Conservation (phyloP, 2,888 invertebrate species). For the Eumacrocentrus americanus region DNA sequence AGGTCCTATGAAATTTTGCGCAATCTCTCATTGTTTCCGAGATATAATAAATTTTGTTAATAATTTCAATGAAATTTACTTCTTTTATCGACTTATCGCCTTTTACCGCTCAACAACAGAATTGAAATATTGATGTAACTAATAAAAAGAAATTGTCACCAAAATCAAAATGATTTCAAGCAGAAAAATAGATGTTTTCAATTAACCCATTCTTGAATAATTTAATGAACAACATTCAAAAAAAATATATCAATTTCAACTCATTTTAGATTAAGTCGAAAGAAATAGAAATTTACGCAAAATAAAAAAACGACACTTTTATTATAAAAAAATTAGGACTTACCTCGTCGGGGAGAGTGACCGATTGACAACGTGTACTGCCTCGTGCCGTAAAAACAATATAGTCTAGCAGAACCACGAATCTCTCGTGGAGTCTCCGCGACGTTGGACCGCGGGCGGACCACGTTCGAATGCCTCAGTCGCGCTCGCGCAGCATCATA, state of each 20-base stretch:
- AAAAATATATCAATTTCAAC: too few species aligned
- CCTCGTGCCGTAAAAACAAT: too few species aligned
- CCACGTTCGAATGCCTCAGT: constrained; percentile 57
- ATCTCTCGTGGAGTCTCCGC: constrained; percentile 8
- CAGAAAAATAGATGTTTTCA: background rate
- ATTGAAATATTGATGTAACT: too few species aligned
- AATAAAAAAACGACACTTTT: constrained; percentile 3
- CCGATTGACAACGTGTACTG: constrained; percentile 14
- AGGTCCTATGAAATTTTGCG: too few species aligned
- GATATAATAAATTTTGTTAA: too few species aligned
- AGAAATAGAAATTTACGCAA: background rate
- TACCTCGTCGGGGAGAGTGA: constrained; percentile 1
- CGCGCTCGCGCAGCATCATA: constrained; percentile 53
- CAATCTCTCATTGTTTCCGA: too few species aligned
- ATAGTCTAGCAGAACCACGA: constrained; percentile 9
- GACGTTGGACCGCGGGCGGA: constrained; percentile 47
- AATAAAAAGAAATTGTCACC: background rate
- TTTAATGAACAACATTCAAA: too few species aligned
- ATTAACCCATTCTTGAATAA: background rate
- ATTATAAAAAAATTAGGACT: background rate
- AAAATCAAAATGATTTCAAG: background rate
- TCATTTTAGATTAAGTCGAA: background rate
- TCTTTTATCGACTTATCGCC: too few species aligned
- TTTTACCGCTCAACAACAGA: too few species aligned
- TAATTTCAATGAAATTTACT: too few species aligned